phyloP scores from a whole-genome alignment of 1,140 invertebrate genomes.

The Ylistrum balloti region DNA sequence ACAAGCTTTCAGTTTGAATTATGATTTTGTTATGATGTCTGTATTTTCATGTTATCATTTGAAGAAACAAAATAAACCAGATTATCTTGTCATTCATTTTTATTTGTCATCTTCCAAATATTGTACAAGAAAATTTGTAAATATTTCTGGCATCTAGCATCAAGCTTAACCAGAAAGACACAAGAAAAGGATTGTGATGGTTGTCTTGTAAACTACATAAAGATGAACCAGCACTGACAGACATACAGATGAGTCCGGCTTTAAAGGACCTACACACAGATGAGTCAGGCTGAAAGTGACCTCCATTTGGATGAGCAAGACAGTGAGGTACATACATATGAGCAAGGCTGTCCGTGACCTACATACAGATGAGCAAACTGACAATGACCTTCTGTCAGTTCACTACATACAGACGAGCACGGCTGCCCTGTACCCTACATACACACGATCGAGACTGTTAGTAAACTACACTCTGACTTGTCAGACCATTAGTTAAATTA shows the following conservation, averaged over 20 bases:
- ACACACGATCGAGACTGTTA: not conserved
- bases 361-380: not conserved
- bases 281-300: not conserved
- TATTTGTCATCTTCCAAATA: not conserved
- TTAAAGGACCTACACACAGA: not conserved
- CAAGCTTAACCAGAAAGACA: not conserved
- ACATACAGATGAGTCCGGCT: not conserved
- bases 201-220: not conserved
- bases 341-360: not conserved
- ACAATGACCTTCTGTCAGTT: not conserved
- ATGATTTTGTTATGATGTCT: too few relatives aligned
- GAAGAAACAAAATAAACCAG: not conserved
- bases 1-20: too few relatives aligned
- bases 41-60: too few relatives aligned
- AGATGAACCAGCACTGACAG: not conserved
- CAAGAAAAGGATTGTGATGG: not conserved
- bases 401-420: not conserved
- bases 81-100: slow-evolving; percentile 27
- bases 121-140: slow-evolving; percentile 8
- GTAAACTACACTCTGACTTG: not conserved
- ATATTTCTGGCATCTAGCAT: slow-evolving; percentile 19
- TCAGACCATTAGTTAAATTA: too few relatives aligned
- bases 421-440: not conserved
- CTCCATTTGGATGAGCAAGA: not conserved
- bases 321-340: not conserved